Conservation (phyloP, 2,797 vertebrate genomes). For the Chiloscyllium punctatum region DNA sequence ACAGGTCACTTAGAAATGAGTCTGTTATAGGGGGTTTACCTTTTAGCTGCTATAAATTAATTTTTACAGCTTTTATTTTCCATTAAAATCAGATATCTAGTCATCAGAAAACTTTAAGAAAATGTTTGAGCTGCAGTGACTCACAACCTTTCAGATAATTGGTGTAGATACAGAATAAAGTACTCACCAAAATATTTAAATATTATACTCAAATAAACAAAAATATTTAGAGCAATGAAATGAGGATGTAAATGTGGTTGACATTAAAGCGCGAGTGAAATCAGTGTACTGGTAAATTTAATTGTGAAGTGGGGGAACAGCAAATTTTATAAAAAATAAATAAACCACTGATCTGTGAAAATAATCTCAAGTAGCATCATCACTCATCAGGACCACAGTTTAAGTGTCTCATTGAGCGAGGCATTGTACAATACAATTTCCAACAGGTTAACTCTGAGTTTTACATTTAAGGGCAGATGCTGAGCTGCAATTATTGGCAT, state of each 20-base stretch:
- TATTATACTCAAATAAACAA: neutral
- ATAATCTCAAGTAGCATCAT: neutral
- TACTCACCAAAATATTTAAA: neutral
- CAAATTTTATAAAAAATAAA: neutral
- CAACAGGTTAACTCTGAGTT: neutral
- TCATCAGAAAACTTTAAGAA: neutral
- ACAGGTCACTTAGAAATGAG: neutral
- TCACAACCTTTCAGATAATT: neutral
- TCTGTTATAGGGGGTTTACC: neutral
- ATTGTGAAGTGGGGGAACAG: neutral
- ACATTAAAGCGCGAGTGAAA: neutral
- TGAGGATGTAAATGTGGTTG: neutral
- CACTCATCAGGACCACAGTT: neutral
- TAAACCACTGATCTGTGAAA: neutral
- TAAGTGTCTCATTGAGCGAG: neutral
- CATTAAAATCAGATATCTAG: neutral
- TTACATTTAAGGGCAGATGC: neutral
- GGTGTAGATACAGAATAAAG: neutral
- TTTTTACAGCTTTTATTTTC: neutral
- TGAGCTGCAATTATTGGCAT: neutral
- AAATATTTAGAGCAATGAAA: neutral
- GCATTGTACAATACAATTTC: neutral
- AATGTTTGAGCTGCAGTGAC: neutral
- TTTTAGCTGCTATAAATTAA: neutral
- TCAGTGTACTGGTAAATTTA: neutral